phyloP scores from a whole-genome alignment of 2,888 invertebrate species.

The Eubasilissa splendida region DNA sequence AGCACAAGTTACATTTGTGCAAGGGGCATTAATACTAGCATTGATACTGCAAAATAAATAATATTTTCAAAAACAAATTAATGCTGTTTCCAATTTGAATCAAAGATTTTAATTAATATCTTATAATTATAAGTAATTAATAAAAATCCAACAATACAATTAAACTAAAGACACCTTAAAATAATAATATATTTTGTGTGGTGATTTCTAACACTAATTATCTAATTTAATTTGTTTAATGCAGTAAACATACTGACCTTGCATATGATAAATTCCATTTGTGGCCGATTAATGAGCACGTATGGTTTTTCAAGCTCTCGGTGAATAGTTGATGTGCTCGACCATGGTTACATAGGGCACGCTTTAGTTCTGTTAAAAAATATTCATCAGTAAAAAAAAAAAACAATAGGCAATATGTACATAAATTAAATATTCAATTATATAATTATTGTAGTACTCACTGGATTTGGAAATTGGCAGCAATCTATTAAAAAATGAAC shows the following conservation, averaged over 20 bases:
- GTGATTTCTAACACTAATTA: no score
- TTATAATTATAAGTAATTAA: no score
- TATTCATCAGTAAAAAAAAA: neutral
- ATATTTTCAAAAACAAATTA: neutral
- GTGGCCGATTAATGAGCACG: conserved; percentile 63
- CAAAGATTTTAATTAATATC: no score
- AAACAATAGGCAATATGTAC: neutral
- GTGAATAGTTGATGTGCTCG: conserved; percentile 74
- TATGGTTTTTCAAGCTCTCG: conserved; percentile 68
- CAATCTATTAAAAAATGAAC: conserved; percentile 64
- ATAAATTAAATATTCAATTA: neutral
- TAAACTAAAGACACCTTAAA: neutral
- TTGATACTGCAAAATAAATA: conserved; percentile 64
- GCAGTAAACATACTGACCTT: conserved; percentile 62
- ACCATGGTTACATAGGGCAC: conserved; percentile 77
- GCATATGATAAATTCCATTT: conserved; percentile 72
- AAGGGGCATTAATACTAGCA: conserved; percentile 64
- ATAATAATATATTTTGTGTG: no score
- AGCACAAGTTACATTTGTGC: conserved; percentile 66
- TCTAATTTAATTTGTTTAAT: no score
- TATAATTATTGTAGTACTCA: conserved; percentile 61
- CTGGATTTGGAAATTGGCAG: conserved; percentile 65
- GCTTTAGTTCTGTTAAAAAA: conserved; percentile 66
- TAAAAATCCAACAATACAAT: neutral
- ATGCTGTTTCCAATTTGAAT: no score